Percentiles rank a stretch among this genome's conserved stretches.
phyloP scores from a whole-genome alignment of 35 echinoderm and acorn worm species.

The Acanthaster planci region DNA sequence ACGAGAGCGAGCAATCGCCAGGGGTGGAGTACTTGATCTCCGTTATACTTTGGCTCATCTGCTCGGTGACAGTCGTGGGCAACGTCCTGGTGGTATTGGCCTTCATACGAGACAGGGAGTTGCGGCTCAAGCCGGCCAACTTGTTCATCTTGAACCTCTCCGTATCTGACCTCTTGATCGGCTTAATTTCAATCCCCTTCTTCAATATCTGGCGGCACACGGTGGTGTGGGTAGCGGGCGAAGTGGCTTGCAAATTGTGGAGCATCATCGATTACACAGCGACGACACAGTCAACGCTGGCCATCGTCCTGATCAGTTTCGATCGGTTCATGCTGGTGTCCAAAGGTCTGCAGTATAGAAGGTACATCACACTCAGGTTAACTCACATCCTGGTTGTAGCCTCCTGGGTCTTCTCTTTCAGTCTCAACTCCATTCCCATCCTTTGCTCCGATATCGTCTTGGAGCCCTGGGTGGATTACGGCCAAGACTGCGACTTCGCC shows the following conservation, averaged over 20 bases:
- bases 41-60: slow-evolving; percentile 15
- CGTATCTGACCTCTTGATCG: slow-evolving; percentile 50
- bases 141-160: slow-evolving; percentile 53
- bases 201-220: slow-evolving; percentile 15
- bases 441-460: slow-evolving; percentile 10
- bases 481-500: slow-evolving; percentile 18
- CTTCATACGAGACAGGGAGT: slow-evolving; percentile 34
- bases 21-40: slow-evolving; percentile 19
- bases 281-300: neutral
- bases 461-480: slow-evolving; percentile 3
- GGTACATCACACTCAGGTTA: slow-evolving; percentile 23
- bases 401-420: slow-evolving; percentile 21
- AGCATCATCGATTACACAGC: slow-evolving; percentile 42
- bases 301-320: slow-evolving; percentile 57
- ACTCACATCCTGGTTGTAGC: neutral
- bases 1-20: neutral
- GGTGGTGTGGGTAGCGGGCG: slow-evolving; percentile 40
- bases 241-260: slow-evolving; percentile 47
- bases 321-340: slow-evolving; percentile 61
- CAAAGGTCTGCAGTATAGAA: slow-evolving; percentile 32
- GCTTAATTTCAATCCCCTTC: slow-evolving; percentile 39
- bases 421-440: neutral
- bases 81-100: slow-evolving; percentile 44
- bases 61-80: slow-evolving; percentile 28
- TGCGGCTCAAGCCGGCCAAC: slow-evolving; percentile 47